These are phyloP conservation scores for Notothenia coriiceps DNA, from an alignment of 2,113 vertebrate genomes.

Conservation along the genomic window DNA sequence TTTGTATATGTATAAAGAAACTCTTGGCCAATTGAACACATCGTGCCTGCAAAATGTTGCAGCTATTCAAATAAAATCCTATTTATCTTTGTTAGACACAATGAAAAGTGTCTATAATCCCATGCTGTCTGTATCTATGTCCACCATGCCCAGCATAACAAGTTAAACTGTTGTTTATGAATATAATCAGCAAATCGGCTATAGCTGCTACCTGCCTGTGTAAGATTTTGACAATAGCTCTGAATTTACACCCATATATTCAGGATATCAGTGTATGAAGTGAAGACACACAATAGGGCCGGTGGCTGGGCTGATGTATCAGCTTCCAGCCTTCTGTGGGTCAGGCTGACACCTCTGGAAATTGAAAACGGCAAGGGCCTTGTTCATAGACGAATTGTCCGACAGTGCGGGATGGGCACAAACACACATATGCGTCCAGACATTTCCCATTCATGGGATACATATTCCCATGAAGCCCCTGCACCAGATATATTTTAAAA, in stretches of 20 bases:
- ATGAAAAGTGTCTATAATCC: conserved; percentile 26
- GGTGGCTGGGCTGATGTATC: conserved; percentile 70
- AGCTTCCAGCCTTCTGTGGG: conserved; percentile 56
- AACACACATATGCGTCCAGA: conserved; percentile 8
- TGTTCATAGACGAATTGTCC: conserved; percentile 72
- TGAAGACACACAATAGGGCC: conserved; percentile 69
- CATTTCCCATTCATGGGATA: conserved; percentile 78
- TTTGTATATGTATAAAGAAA: conserved; percentile 43
- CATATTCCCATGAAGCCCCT: conserved; percentile 64
- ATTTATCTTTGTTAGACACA: conserved; percentile 57
- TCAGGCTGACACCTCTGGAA: conserved; percentile 80
- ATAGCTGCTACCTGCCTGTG: conserved; percentile 55
- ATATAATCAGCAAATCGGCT: conserved; percentile 58
- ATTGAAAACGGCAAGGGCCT: conserved; percentile 79
- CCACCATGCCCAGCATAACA: conserved; percentile 33
- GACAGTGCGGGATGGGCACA: conserved; percentile 36
- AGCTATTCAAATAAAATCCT: conserved; percentile 48
- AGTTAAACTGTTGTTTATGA: conserved; percentile 73
- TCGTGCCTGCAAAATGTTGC: conserved; percentile 39
- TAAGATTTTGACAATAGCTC: conserved; percentile 59
- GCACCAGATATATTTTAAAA: conserved; percentile 73
- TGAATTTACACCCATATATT: conserved; percentile 59
- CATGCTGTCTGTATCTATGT: conserved; percentile 33
- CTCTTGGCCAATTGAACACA: conserved; percentile 34
- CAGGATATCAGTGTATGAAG: conserved; percentile 67